phyloP scores from a whole-genome alignment of 2,797 vertebrate species.

The Sebastes flavidus region DNA sequence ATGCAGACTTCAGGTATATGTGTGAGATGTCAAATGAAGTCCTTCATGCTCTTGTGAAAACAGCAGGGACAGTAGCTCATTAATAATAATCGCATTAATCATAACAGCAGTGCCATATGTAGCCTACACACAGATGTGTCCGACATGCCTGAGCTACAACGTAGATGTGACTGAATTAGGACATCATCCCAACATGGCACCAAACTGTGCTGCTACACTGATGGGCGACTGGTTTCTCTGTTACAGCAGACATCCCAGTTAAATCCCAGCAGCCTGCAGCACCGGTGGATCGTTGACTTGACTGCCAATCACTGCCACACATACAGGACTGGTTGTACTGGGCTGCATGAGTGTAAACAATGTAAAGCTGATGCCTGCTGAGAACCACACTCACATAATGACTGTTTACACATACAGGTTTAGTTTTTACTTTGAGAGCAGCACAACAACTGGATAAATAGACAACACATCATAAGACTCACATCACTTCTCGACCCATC shows the following conservation, averaged over 20 bases:
- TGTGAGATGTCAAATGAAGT: neutral
- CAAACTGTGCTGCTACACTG: neutral
- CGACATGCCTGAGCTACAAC: neutral
- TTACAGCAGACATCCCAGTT: neutral
- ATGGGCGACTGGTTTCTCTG: neutral
- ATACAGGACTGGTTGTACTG: neutral
- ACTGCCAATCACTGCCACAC: neutral
- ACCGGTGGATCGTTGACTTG: neutral
- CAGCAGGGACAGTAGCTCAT: neutral
- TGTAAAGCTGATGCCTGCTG: no score
- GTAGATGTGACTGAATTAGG: neutral
- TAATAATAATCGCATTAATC: conserved; percentile 2
- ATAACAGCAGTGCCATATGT: neutral
- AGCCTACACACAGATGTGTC: conserved; percentile 1
- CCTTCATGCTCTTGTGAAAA: neutral
- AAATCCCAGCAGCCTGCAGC: neutral
- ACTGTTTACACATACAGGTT: no score
- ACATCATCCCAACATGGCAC: neutral
- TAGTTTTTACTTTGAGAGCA: no score
- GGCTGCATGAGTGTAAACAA: no score
- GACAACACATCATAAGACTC: no score
- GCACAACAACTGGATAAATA: no score
- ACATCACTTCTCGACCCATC: no score
- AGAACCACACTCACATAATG: no score
- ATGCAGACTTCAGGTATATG: neutral